These are phyloP conservation scores for Sorex araneus DNA, from an alignment of 2,113 vertebrate species.

Conservation along the genomic window DNA sequence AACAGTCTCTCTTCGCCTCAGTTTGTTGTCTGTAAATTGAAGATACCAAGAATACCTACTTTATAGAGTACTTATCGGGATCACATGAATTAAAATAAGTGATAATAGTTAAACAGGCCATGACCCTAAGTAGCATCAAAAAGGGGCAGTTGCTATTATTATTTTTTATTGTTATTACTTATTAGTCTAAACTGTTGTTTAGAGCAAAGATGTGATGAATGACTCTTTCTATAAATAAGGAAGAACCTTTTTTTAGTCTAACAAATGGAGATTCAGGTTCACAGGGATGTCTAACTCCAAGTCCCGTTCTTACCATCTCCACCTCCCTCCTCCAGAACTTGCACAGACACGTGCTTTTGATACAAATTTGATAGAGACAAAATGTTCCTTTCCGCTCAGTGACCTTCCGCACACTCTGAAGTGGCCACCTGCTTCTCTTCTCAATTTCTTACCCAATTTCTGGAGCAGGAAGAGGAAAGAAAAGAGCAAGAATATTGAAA, in stretches of 20 bases:
- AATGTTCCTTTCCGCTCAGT: constrained; percentile 24
- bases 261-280: neutral
- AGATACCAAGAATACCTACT: neutral
- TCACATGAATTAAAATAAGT: neutral
- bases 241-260: neutral
- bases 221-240: neutral
- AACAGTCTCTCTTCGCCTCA: neutral
- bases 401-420: constrained; percentile 38
- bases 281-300: neutral
- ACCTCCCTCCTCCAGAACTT: neutral
- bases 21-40: neutral
- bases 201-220: neutral
- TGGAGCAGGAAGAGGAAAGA: constrained; percentile 33
- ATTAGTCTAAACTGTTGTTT: neutral
- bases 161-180: neutral
- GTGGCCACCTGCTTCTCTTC: constrained; percentile 3
- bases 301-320: neutral
- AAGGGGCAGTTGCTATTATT: neutral
- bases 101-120: neutral
- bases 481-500: constrained; percentile 53
- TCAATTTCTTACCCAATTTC: neutral
- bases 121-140: neutral
- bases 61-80: neutral
- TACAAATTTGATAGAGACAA: neutral
- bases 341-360: neutral